A percentile compares a stretch with the other conserved stretches of the same genome.
phyloP scores from a whole-genome alignment of 2,888 invertebrate species.

The Epinotia brunnichana region DNA sequence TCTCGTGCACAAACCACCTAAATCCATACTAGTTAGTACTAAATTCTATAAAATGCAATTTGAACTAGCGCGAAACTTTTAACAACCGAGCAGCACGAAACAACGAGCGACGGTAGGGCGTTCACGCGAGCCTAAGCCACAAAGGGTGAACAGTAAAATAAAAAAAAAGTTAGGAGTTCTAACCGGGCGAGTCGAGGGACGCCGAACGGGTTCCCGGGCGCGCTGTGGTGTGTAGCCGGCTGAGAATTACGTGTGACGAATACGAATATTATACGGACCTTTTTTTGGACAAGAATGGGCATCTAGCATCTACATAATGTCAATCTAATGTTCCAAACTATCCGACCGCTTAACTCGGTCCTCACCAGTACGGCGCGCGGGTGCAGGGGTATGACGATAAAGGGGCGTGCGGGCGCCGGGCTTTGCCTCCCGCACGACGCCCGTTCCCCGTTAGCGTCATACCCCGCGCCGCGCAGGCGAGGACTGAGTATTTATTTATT shows the following conservation, averaged over 20 bases:
- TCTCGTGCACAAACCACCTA: conserved; percentile 33
- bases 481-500: too few relatives aligned
- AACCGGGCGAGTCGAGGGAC: conserved; percentile 79
- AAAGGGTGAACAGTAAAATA: conserved; percentile 78
- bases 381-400: too few relatives aligned
- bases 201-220: conserved; percentile 75
- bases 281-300: background rate
- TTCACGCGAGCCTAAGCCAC: conserved; percentile 78
- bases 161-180: conserved; percentile 78
- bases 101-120: conserved; percentile 61
- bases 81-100: conserved; percentile 52
- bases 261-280: background rate
- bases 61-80: conserved; percentile 64
- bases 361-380: too few relatives aligned
- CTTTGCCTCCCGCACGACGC: too few relatives aligned
- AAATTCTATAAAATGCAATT: conserved; percentile 50
- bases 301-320: too few relatives aligned
- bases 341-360: too few relatives aligned
- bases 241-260: conserved; percentile 1
- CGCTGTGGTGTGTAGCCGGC: conserved; percentile 63
- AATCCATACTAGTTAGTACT: conserved; percentile 39
- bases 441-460: too few relatives aligned
- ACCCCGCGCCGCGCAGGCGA: too few relatives aligned
- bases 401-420: too few relatives aligned
- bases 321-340: too few relatives aligned